These are phyloP conservation scores for Lepilemur ruficaudatus DNA, from an alignment of 2,797 vertebrate species.

Conservation along the genomic window DNA sequence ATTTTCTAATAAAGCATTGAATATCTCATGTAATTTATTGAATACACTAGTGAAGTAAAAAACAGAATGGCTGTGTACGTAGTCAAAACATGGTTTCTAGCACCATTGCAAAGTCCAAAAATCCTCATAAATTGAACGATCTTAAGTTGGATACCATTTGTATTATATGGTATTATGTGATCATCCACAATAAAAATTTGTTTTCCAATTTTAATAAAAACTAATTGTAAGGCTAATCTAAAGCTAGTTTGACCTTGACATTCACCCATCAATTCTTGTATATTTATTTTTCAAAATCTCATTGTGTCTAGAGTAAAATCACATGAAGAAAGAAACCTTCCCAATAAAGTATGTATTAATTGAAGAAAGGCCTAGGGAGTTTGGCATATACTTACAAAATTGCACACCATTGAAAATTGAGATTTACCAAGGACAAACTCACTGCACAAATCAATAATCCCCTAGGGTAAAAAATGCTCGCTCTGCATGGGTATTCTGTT, in stretches of 20 bases:
- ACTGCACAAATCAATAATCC: slow-evolving; percentile 52
- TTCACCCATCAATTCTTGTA: not conserved
- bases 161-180: not conserved
- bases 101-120: not conserved
- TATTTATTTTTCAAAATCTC: slow-evolving; percentile 13
- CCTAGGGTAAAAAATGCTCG: slow-evolving; percentile 6
- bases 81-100: not conserved
- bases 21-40: not conserved
- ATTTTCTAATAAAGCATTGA: not conserved
- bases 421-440: slow-evolving; percentile 49
- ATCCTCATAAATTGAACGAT: not conserved
- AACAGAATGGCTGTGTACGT: not conserved
- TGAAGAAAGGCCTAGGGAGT: slow-evolving; percentile 16
- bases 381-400: slow-evolving; percentile 46
- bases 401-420: slow-evolving; percentile 20
- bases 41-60: not conserved
- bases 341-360: not conserved
- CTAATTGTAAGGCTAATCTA: not conserved
- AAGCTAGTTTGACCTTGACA: slow-evolving; percentile 21
- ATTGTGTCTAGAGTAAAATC: slow-evolving; percentile 26
- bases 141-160: not conserved
- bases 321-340: not conserved
- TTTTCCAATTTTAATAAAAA: slow-evolving; percentile 25
- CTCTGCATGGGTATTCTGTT: slow-evolving; percentile 22
- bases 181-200: not conserved